Evolutionary conservation across 2,113 vertebrate species (phyloP), one percentile per base, ranked within the genome.

Genomic region (Dicrurus megarhynchus): DNA sequence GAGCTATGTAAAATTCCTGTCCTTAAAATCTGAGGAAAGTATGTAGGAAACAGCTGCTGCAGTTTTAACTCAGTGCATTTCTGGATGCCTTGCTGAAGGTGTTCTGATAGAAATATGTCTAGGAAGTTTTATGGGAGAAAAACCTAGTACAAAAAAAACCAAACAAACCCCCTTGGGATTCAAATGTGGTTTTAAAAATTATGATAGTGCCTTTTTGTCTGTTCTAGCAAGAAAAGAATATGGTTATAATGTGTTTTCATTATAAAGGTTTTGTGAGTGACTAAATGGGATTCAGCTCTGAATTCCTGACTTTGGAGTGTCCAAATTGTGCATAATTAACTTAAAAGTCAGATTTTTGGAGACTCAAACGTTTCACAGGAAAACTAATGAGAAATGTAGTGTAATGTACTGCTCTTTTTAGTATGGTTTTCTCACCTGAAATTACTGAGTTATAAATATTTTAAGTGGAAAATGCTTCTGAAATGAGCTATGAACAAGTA

Each of bases 291-390:
- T 96, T 92, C 60, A 78, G 19, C 49, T 52, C 84, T 75, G 63
- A 90, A 78, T 86, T 96, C 39, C 59, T 71, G 79, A 67, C 69
- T 90, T 67, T 60, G 52, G 64, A 90, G 85, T 80, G 73, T 86
- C 79, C 92, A 94, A 77, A 78, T 86, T 85, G 55, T 60, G 39
- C 44, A 37, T 95, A 96, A 92, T 94, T 89, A 95, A 84, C 68
- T 93, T 77, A 75, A 81, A 95, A 94, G 92, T 95, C 56, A 57
- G 52, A 44, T 37, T 95, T 85, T 84, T 92, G 32, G 52, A 77
- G 55, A 53, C 37, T 70, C 20, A 30, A 1, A 70, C 78, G 32
- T 63, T 95, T 92, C 64, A 57, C 41, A 60, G 77, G 61, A 50
- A 87, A 84, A 79, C 71, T 87, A 94, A 69, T 57, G 69, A 87